Percentiles rank a stretch among this genome's conserved stretches.
Conservation (phyloP, 2,888 invertebrate genomes). For the Oscheius myriophilus region DNA sequence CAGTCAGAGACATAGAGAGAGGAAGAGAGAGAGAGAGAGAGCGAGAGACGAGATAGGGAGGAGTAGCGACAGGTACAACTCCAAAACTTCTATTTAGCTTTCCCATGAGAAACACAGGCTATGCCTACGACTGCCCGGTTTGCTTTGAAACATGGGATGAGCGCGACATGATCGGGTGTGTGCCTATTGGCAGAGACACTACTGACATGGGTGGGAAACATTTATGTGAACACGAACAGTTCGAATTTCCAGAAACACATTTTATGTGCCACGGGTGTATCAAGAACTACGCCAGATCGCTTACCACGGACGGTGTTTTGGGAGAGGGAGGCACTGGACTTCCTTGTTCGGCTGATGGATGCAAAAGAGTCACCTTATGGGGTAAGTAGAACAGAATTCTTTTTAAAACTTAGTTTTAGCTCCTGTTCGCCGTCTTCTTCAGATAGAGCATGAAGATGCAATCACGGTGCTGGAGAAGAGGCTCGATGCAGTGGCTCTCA, state of each 20-base stretch:
- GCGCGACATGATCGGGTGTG: slow-evolving; percentile 23
- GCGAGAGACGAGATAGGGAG: no score
- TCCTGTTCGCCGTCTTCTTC: no score
- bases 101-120: neutral
- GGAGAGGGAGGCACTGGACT: neutral
- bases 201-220: neutral
- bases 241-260: neutral
- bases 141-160: slow-evolving; percentile 25
- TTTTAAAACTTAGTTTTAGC: neutral
- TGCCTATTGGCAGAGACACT: neutral
- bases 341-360: neutral
- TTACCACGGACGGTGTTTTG: neutral
- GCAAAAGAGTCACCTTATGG: neutral
- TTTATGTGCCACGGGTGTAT: neutral
- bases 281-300: neutral
- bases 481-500: neutral
- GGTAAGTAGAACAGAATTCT: neutral
- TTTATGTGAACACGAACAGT: neutral
- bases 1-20: no score
- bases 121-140: slow-evolving; percentile 15
- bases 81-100: neutral
- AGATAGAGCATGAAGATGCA: neutral
- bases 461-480: neutral
- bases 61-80: no score
- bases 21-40: no score